Conservation (phyloP, 2,797 vertebrate species). For the Lagocephalus sceleratus region DNA sequence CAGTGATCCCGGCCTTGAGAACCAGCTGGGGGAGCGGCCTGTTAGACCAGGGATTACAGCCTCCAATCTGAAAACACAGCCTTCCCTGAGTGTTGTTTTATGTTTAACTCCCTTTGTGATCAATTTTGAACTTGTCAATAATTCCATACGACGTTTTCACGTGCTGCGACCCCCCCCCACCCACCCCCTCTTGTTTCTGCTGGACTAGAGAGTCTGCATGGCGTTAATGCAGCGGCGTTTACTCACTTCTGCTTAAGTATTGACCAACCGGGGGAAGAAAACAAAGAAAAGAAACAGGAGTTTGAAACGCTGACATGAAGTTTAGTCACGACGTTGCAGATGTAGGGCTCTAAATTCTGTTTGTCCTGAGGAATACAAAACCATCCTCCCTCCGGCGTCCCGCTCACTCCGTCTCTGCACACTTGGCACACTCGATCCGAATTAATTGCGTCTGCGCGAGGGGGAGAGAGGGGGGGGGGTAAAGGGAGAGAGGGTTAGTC, state of each 20-base stretch:
- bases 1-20: slow-evolving; percentile 53
- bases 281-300: slow-evolving; percentile 47
- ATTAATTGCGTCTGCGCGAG: slow-evolving; percentile 83
- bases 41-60: slow-evolving; percentile 25
- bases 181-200: too few species aligned
- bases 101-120: slow-evolving; percentile 5
- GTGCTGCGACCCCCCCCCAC: too few species aligned
- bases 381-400: slow-evolving; percentile 73
- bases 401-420: slow-evolving; percentile 76
- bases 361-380: slow-evolving; percentile 68
- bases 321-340: slow-evolving; percentile 53
- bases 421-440: slow-evolving; percentile 80
- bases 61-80: slow-evolving; percentile 28
- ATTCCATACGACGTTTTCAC: too few species aligned
- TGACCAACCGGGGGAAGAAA: slow-evolving; percentile 16
- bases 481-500: slow-evolving; percentile 51
- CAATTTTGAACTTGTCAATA: slow-evolving; percentile 1
- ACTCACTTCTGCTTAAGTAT: slow-evolving; percentile 38
- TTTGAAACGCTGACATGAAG: slow-evolving; percentile 58
- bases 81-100: slow-evolving; percentile 6
- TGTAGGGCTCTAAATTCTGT: slow-evolving; percentile 57
- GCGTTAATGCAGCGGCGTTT: slow-evolving; percentile 51
- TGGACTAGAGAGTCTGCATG: slow-evolving; percentile 48
- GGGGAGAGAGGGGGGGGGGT: slow-evolving; percentile 31
- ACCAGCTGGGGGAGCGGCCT: slow-evolving; percentile 46